phyloP scores from a whole-genome alignment of 2,113 vertebrate species.

The Limanda limanda region DNA sequence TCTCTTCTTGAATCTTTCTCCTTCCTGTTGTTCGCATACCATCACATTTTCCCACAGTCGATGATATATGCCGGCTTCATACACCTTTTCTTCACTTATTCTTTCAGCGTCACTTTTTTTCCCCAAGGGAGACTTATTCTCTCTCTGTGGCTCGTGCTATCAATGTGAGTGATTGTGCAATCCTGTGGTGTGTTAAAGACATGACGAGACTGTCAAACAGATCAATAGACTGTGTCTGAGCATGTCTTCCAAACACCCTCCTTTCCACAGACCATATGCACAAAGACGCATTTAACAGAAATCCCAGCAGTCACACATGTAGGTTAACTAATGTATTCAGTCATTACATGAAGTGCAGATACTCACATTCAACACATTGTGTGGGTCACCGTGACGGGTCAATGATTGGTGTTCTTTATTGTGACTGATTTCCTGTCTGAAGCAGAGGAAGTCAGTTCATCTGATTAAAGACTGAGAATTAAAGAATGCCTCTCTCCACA shows the following conservation, averaged over 20 bases:
- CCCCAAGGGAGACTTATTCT: constrained; percentile 8
- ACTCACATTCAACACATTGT: background rate
- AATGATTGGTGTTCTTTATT: constrained; percentile 35
- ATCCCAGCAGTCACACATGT: background rate
- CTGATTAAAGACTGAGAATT: constrained; percentile 69
- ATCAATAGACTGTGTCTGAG: constrained; percentile 68
- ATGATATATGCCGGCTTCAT: constrained; percentile 40
- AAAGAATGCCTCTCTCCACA: constrained; percentile 34
- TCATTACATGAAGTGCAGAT: background rate
- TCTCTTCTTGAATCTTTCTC: constrained; percentile 22
- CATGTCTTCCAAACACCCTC: background rate
- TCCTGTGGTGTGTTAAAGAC: constrained; percentile 69
- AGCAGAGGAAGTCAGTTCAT: constrained; percentile 56
- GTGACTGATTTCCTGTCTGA: constrained; percentile 57
- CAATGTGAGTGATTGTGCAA: constrained; percentile 78
- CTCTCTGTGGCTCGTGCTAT: constrained; percentile 45
- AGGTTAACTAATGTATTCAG: background rate
- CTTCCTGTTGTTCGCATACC: constrained; percentile 10
- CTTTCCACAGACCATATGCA: background rate
- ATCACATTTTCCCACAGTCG: constrained; percentile 33
- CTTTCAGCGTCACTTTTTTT: constrained; percentile 17
- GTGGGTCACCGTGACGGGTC: constrained; percentile 23
- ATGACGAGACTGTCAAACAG: constrained; percentile 79
- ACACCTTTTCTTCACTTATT: constrained; percentile 55
- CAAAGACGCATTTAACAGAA: no score